A percentile compares a stretch with the other conserved stretches of the same genome.
phyloP scores from a whole-genome alignment of 2,888 invertebrate genomes.

The Thelaira solivaga region DNA sequence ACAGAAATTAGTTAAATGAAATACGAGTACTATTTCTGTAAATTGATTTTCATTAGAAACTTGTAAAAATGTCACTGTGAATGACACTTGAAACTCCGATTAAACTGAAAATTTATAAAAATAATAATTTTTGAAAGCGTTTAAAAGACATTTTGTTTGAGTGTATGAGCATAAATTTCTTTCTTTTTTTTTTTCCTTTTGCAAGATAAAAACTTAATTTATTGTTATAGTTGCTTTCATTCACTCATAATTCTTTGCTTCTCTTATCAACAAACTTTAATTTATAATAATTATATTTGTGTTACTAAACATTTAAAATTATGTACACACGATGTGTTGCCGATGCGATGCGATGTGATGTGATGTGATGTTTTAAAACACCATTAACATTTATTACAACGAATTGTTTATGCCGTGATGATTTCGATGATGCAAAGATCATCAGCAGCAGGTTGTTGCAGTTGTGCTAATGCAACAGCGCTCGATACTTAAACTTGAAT shows the following conservation, averaged over 20 bases:
- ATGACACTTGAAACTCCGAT: background rate
- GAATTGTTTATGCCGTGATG: background rate
- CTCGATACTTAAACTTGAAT: slow-evolving; percentile 26
- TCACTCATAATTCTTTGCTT: background rate
- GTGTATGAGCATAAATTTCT: too few relatives aligned
- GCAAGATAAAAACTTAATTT: slow-evolving; percentile 46
- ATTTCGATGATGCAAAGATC: background rate
- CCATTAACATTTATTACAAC: slow-evolving; percentile 32
- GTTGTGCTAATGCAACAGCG: background rate
- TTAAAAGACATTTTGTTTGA: too few relatives aligned
- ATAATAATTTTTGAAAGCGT: too few relatives aligned
- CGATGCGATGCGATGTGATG: too few relatives aligned
- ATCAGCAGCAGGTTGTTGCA: background rate
- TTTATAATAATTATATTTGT: slow-evolving; percentile 15
- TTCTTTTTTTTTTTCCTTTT: too few relatives aligned
- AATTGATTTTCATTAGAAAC: too few relatives aligned
- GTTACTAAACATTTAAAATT: slow-evolving; percentile 26
- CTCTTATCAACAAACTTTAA: background rate
- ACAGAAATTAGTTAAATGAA: background rate
- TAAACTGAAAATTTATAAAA: too few relatives aligned
- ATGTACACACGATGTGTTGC: too few relatives aligned
- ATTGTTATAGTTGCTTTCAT: slow-evolving; percentile 35
- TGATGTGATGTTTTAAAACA: slow-evolving; percentile 2
- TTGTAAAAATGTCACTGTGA: too few relatives aligned
- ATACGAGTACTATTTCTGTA: background rate